Evolutionary conservation across 2,888 invertebrate genomes (phyloP), one percentile per base, ranked within the genome.

Genomic region (Pristionchus entomophagus): DNA sequence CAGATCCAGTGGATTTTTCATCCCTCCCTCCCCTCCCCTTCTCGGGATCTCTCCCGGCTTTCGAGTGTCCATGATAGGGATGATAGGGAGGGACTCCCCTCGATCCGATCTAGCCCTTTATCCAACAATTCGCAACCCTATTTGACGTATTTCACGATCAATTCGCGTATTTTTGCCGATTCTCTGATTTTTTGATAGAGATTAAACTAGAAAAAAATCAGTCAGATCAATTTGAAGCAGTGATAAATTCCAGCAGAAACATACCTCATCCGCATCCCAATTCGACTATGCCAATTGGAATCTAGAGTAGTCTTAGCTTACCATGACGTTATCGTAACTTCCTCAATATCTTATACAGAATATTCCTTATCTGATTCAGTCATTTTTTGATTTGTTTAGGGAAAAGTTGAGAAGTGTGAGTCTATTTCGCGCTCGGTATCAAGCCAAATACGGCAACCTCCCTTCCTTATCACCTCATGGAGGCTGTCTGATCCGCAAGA

Each of bases 41-140:
- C 29, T 59, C 59, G 59, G 59, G 59, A 59, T 59, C n/a, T n/a
- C n/a, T n/a, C 59, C 51, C 19, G 59, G 73, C 41, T 73, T 45
- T 14, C 14, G 6, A 45, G 45, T n/a, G 26, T 73, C 41, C n/a
- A 41, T 73, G 73, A 73, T 73, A 73, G 45, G 73, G n/a, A n/a
- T 73, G 69, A 73, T 73, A 38, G 69, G 69, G 22, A 1, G 65
- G 65, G 26, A 17, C 65, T 8, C 65, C 35, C 65, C n/a, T n/a
- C n/a, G n/a, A n/a, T 56, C 56, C 22, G 56, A 56, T 56, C 56
- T 8, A 56, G 56, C 22, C 56, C 22, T n/a, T 22, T 17, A 56
- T 56, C 22, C 22, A 22, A 17, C 14, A 56, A 17, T 56, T 56
- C n/a, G 17, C 56, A 17, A 56, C n/a, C 19, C 5, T n/a, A n/a